Evolutionary conservation across 2,888 invertebrate species (phyloP).

Genomic region (Petrophora chlorosata): DNA sequence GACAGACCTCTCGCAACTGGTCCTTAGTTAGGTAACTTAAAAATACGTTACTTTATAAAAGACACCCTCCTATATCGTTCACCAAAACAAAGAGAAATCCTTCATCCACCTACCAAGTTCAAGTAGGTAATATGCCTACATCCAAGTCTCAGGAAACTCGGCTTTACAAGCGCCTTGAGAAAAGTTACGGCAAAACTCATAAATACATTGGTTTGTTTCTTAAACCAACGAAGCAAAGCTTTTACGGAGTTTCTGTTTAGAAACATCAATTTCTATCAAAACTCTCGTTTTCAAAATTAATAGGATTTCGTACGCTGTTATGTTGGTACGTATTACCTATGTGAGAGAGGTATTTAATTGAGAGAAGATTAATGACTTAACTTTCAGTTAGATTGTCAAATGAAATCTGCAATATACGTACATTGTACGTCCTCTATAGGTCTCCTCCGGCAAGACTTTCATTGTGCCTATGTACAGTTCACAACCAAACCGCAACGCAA

Average conservation of each 20-base stretch:
- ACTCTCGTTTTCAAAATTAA: not conserved
- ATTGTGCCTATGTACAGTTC: not conserved
- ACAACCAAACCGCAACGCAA: not conserved
- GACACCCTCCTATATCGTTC: too few species aligned
- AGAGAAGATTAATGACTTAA: too few species aligned
- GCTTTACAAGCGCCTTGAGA: conserved; percentile 8
- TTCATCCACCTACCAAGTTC: not conserved
- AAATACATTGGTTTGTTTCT: conserved; percentile 4
- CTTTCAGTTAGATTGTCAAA: too few species aligned
- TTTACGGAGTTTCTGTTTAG: not conserved
- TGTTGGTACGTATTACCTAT: too few species aligned
- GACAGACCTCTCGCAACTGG: too few species aligned
- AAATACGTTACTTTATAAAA: too few species aligned
- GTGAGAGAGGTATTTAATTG: too few species aligned
- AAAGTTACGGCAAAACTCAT: conserved; percentile 14
- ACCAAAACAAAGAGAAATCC: too few species aligned
- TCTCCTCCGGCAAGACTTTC: not conserved
- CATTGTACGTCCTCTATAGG: not conserved
- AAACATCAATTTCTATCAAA: not conserved
- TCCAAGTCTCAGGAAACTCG: not conserved
- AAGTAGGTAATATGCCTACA: too few species aligned
- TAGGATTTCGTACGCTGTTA: too few species aligned
- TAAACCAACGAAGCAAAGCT: not conserved
- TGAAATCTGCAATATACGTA: too few species aligned
- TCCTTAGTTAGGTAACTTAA: too few species aligned